Evolutionary conservation across 1,140 invertebrate genomes (phyloP).

Genomic region (Cepaea nemoralis): DNA sequence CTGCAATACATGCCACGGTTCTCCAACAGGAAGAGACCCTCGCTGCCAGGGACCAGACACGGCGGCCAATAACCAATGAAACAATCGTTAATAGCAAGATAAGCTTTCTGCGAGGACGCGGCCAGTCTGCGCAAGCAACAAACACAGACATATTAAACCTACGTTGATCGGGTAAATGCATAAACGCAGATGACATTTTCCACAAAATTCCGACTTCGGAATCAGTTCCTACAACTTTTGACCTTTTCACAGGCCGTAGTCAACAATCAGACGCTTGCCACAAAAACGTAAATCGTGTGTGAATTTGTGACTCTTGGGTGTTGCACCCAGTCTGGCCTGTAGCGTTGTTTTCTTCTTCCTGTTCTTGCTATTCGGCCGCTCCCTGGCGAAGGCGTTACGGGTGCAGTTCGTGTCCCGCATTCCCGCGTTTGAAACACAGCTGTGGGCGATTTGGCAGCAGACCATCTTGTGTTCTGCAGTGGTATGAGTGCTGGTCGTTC

Average conservation of each 20-base stretch:
- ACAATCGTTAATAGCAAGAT: neutral
- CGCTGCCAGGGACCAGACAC: neutral
- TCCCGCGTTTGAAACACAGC: no score
- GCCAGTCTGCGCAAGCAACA: neutral
- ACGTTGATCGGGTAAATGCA: constrained; percentile 3
- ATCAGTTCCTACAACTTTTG: neutral
- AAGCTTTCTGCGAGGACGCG: neutral
- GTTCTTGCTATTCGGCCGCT: no score
- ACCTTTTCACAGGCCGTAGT: neutral
- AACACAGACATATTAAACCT: constrained; percentile 7
- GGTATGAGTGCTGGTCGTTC: no score
- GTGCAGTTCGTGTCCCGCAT: no score
- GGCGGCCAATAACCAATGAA: neutral
- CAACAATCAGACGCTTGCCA: constrained; percentile 1
- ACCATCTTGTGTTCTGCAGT: no score
- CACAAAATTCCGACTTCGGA: neutral
- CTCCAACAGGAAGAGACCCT: neutral
- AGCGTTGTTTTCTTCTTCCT: no score
- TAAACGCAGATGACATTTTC: constrained; percentile 11
- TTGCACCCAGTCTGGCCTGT: no score
- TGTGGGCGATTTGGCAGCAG: no score
- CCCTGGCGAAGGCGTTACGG: no score
- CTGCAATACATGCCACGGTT: neutral
- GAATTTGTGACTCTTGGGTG: no score
- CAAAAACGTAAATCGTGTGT: no score